Percentiles rank a stretch among this genome's conserved stretches.
Conservation (phyloP, 2,113 vertebrate species). For the Emydura subglobosa region DNA sequence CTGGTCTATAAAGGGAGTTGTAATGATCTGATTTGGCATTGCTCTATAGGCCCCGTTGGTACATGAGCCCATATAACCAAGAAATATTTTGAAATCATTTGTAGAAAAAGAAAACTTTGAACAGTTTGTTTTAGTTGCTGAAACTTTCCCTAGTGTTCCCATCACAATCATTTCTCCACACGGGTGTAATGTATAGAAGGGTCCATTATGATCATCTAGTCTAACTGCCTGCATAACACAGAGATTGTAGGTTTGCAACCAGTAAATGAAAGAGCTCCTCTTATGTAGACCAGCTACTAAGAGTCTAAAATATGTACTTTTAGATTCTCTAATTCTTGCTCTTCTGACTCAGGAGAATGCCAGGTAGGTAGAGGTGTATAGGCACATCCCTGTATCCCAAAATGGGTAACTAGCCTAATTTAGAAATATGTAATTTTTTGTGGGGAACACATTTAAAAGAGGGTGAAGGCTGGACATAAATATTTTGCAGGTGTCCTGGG, state of each 20-base stretch:
- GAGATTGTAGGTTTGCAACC: slow-evolving; percentile 35
- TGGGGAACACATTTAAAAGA: slow-evolving; percentile 44
- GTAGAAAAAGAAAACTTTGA: not conserved
- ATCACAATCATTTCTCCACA: slow-evolving; percentile 2
- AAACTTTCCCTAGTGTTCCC: not conserved
- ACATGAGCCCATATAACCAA: not conserved
- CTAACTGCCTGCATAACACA: slow-evolving; percentile 36
- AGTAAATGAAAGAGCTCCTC: slow-evolving; percentile 20
- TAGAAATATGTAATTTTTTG: slow-evolving; percentile 56
- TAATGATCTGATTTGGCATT: not conserved
- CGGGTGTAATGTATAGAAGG: not conserved
- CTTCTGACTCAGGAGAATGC: slow-evolving; percentile 51
- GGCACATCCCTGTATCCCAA: slow-evolving; percentile 32
- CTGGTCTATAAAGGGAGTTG: not conserved
- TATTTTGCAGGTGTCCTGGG: slow-evolving; percentile 4
- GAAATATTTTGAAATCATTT: not conserved
- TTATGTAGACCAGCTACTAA: slow-evolving; percentile 48
- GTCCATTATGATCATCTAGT: slow-evolving; percentile 33
- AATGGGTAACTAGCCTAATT: slow-evolving; percentile 63
- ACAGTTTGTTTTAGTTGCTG: not conserved
- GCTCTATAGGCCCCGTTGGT: not conserved
- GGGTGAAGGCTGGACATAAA: not conserved
- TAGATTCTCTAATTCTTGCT: slow-evolving; percentile 51
- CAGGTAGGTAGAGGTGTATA: slow-evolving; percentile 28
- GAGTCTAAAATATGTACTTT: slow-evolving; percentile 60